Evolutionary conservation across 2,888 invertebrate genomes (phyloP), one percentile per base, ranked within the genome.

Genomic region (Halictus ligatus): DNA sequence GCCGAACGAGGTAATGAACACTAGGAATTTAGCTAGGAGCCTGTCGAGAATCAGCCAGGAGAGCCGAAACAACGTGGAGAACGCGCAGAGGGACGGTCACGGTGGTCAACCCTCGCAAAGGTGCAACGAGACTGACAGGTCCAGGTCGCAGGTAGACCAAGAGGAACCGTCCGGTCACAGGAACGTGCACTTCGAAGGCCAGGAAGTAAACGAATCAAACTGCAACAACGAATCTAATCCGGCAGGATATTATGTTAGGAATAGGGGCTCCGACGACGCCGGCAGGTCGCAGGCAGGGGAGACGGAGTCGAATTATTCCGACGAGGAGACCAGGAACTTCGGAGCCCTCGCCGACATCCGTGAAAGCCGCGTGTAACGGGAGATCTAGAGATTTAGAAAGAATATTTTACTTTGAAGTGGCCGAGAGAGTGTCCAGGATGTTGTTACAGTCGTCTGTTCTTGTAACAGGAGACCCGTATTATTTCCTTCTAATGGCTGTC

Each of bases 271-370:
- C 29, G 83, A 81, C 8, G 83, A 83, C 1, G 74, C 78, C n/a
- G 35, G 83, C 25, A 84, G 76, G 43, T 67, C 67, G 6, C 85
- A 89, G 21, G 46, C 60, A 46, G 21, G 78, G 29, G 88, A 86
- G 74, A 46, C 29, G 0, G 89, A 87, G 35, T 74, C 82, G 1
- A 48, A n/a, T 69, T 89, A 90, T 81, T 84, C 88, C 3, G 91
- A 91, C 15, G 91, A 90, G 1, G 92, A 92, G 13, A 88, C 88
- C 21, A 88, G 90, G 18, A 93, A 94, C 88, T 94, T 94, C 73
- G 91, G 93, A 48, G 92, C 94, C 15, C 89, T 94, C 8, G 93
- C 94, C 5, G 94, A 94, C 75, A 94, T 94, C 81, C 93, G 94
- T 2, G 94, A 94, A 64, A 94, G 94, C 85, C 90, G 94, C 84